Base-by-base conservation (phyloP, 2,797 vertebrate species). In the Vireo griseus region DNA sequence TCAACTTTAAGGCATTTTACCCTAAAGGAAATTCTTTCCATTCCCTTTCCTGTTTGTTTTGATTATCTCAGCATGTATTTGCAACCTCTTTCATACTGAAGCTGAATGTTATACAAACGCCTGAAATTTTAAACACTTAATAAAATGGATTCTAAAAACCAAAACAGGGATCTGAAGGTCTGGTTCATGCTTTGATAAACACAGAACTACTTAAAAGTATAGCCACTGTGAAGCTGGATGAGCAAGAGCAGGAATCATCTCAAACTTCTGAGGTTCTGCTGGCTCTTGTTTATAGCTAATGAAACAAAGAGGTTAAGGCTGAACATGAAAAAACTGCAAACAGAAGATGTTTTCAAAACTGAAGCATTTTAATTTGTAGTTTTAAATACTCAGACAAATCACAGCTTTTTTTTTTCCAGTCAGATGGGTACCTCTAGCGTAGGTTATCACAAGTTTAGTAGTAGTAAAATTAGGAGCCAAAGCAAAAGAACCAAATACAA, bases 401-500 rank as follows among this genome's bases (percentile, higher is more conserved):
- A 77, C 77, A 92, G 54, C 55, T 55, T 63, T 87, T 86, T 55
- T 67, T 63, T 17, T 24, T 58, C 61, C 82, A 95, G 94, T 28
- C 55, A 31, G 50, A 47, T 3, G 16, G 51, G 35, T 52, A 96
- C 72, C 42, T 82, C 67, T 83, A 92, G 71, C 2, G 2, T 59
- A 92, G 63, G 85, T 93, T 94, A 80, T 88, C 91, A 83, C 37
- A 79, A 94, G 86, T 91, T 97, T 93, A 83, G 95, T 61, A 35
- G 33, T 62, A 95, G 91, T 93, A 96, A 97, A 96, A 97, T 96
- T 90, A 97, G 88, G 66, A 91, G 35, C 50, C 22, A 19, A 88
- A 95, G 72, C 86, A 87, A 86, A 94, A 96, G 29, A 88, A 92
- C 71, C 71, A 83, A 74, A 75, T 66, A 95, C 28, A 80, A 57